These are phyloP conservation scores for Protophormia terraenovae DNA, from an alignment of 2,888 invertebrate genomes.

Conservation along the genomic window DNA sequence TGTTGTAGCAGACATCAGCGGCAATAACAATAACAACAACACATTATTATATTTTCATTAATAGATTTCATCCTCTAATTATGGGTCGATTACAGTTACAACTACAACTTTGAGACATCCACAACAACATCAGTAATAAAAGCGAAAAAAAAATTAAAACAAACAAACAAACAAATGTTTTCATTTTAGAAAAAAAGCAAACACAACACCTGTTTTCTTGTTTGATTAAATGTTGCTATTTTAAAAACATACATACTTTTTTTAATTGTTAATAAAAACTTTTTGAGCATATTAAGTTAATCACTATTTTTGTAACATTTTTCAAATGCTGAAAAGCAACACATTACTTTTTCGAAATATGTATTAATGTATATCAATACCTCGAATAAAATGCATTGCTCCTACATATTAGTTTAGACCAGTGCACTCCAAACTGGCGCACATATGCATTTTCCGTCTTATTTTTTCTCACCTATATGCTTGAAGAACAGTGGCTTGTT, in stretches of 20 bases:
- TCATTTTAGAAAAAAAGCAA: not conserved
- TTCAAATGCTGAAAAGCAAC: too few species aligned
- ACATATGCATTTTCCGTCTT: too few species aligned
- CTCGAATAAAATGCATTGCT: too few species aligned
- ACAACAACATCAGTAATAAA: not conserved
- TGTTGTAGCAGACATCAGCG: too few species aligned
- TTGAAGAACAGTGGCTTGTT: too few species aligned
- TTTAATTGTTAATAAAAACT: not conserved
- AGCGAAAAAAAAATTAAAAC: not conserved
- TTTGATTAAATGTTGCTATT: not conserved
- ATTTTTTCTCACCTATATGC: too few species aligned
- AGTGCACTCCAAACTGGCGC: too few species aligned
- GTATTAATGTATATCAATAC: too few species aligned
- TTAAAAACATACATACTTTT: not conserved
- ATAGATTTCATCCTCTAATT: conserved; percentile 59
- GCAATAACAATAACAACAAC: not conserved
- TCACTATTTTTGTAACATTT: too few species aligned
- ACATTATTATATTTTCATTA: conserved; percentile 52
- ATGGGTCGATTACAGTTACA: conserved; percentile 47
- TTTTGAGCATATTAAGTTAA: too few species aligned
- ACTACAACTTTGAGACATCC: not conserved
- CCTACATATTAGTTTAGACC: too few species aligned
- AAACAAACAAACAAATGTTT: not conserved
- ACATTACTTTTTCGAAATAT: too few species aligned
- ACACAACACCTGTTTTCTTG: not conserved